Evolutionary conservation across 2,797 vertebrate species (phyloP), one percentile per base, ranked within the genome.

Genomic region (Sebastes baramenuke): DNA sequence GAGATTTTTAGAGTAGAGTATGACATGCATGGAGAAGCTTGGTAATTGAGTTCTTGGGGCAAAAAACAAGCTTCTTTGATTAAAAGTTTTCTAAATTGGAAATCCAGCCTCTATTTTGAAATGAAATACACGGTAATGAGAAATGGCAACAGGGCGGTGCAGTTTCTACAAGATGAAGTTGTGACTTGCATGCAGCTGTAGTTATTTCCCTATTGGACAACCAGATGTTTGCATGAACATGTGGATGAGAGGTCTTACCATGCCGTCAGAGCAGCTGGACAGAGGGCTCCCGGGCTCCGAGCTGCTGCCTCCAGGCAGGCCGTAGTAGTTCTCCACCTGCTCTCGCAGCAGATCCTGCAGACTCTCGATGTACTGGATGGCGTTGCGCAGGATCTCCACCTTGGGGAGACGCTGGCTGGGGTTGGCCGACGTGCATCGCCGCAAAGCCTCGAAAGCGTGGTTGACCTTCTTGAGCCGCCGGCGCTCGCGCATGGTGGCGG

Each of bases 351-450:
- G 95, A 1, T 98, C 97, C 95, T 99, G 99, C 52, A 99, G 96
- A 85, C 97, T 97, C 89, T 99, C 97, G 8, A 99, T 99, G 95
- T 99, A 98, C 56, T 98, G 96, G 94, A 99, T 99, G 93, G 99
- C 99, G 3, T 98, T 99, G 81, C 99, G 95, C 91, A 99, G 96
- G 93, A 99, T 99, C 95, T 99, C 98, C 87, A 99, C 99, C 93
- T 99, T 99, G 82, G 99, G 98, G 65, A 99, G 96, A 24, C 98
- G 95, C 88, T 99, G 99, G 94, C 96, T 97, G 72, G 98, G 97
- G 89, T 98, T 98, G 88, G 96, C 96, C 0, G 98, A 97, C 80
- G 98, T 98, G 93, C 98, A 99, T 32, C 98, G 96, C 78, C 97
- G 96, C 81, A 99, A 93, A 0, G 97, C 97, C 93, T 99, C 99